Conservation (phyloP, 2,797 vertebrate species). For the Enoplosus armatus region DNA sequence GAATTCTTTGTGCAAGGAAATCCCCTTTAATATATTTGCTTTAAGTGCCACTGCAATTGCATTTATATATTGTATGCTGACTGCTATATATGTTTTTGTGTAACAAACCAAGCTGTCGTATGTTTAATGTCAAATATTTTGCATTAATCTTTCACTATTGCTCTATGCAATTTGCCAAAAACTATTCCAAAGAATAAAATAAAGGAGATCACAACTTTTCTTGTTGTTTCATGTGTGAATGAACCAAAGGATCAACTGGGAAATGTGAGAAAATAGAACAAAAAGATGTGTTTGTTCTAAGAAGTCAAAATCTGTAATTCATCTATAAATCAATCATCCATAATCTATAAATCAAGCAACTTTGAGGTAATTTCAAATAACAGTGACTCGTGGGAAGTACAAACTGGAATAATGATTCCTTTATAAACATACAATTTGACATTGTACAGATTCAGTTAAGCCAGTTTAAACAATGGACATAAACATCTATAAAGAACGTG, state of each 20-base stretch:
- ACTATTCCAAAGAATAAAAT: slow-evolving; percentile 72
- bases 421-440: not conserved
- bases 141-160: slow-evolving; percentile 66
- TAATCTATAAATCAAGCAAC: not conserved
- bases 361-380: not conserved
- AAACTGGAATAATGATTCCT: not conserved
- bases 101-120: slow-evolving; percentile 44
- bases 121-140: slow-evolving; percentile 71
- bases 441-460: not conserved
- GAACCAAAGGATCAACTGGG: not conserved
- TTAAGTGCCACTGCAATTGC: slow-evolving; percentile 74
- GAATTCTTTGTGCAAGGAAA: slow-evolving; percentile 57
- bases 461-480: not conserved
- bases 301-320: too few species aligned
- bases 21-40: slow-evolving; percentile 83
- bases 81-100: slow-evolving; percentile 62
- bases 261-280: not conserved
- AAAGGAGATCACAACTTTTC: slow-evolving; percentile 55
- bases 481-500: not conserved
- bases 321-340: too few species aligned
- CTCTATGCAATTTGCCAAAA: slow-evolving; percentile 70
- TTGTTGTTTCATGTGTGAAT: slow-evolving; percentile 20
- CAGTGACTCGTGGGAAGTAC: not conserved
- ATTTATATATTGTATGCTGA: slow-evolving; percentile 65
- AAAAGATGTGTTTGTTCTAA: not conserved